Percentiles rank a stretch among this genome's conserved stretches.
phyloP scores from a whole-genome alignment of 53 echinoderm and acorn worm species.

The Mesocentrotus franciscanus region DNA sequence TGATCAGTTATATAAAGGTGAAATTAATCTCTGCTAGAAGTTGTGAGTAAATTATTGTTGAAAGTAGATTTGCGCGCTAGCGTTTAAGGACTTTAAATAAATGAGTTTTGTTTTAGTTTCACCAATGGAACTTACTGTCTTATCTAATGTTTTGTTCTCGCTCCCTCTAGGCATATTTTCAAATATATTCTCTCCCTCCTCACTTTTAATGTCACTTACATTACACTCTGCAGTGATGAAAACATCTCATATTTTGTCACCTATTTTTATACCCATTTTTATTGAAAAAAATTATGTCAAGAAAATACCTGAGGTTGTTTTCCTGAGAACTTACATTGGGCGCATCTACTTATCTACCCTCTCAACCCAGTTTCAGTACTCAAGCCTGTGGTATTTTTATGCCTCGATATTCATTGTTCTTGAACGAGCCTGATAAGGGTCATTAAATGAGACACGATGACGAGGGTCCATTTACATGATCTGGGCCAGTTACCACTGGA shows the following conservation, averaged over 20 bases:
- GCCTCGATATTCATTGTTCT: slow-evolving; percentile 33
- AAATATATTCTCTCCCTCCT: neutral
- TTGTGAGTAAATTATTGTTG: no score
- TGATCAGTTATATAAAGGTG: no score
- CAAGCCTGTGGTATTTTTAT: slow-evolving; percentile 27
- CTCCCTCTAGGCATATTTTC: no score
- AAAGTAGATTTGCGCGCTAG: no score
- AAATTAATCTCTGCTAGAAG: no score
- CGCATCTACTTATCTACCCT: neutral
- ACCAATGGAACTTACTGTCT: no score
- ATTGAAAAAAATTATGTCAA: neutral
- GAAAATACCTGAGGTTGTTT: neutral
- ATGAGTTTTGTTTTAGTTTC: no score
- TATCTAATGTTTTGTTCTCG: no score
- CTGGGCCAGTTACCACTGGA: neutral
- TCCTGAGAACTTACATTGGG: neutral
- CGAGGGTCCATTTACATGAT: slow-evolving; percentile 25
- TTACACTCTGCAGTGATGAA: no score
- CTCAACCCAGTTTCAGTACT: slow-evolving; percentile 22
- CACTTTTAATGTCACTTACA: neutral
- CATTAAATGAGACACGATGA: slow-evolving; percentile 53
- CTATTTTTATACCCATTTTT: neutral
- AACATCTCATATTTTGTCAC: no score
- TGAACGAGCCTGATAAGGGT: slow-evolving; percentile 60
- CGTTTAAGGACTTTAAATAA: no score